These are phyloP conservation scores for Lydus trimaculatus DNA, from an alignment of 2,888 invertebrate species.

Conservation along the genomic window DNA sequence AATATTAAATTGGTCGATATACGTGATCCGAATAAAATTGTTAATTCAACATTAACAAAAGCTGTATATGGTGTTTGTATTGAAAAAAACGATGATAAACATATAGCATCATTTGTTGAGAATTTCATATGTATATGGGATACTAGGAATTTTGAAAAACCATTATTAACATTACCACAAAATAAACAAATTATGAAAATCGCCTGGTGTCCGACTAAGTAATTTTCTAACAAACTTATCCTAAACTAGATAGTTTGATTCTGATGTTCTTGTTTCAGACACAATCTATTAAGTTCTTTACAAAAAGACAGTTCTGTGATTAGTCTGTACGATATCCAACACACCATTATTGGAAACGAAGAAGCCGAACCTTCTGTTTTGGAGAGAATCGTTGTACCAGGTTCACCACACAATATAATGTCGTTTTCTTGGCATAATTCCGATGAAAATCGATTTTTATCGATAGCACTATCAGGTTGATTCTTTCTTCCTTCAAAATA, in stretches of 20 bases:
- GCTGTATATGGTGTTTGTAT: conserved; percentile 84
- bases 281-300: conserved; percentile 80
- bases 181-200: conserved; percentile 76
- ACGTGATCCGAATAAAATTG: conserved; percentile 78
- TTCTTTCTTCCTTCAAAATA: not conserved
- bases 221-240: conserved; percentile 28
- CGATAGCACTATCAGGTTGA: conserved; percentile 67
- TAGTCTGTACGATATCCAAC: conserved; percentile 86
- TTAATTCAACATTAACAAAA: conserved; percentile 75
- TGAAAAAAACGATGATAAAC: conserved; percentile 78
- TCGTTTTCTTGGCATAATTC: conserved; percentile 90
- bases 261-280: conserved; percentile 61
- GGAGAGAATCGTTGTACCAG: conserved; percentile 70
- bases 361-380: conserved; percentile 79
- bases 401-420: conserved; percentile 64
- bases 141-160: conserved; percentile 83
- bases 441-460: conserved; percentile 79
- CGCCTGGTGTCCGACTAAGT: conserved; percentile 90
- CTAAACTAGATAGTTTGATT: not conserved
- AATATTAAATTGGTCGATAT: conserved; percentile 89
- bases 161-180: conserved; percentile 76
- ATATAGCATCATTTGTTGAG: conserved; percentile 85
- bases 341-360: conserved; percentile 71
- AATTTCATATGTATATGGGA: conserved; percentile 89
- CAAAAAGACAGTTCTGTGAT: conserved; percentile 80